phyloP scores from a whole-genome alignment of 2,113 vertebrate genomes.

The Plectropomus leopardus region DNA sequence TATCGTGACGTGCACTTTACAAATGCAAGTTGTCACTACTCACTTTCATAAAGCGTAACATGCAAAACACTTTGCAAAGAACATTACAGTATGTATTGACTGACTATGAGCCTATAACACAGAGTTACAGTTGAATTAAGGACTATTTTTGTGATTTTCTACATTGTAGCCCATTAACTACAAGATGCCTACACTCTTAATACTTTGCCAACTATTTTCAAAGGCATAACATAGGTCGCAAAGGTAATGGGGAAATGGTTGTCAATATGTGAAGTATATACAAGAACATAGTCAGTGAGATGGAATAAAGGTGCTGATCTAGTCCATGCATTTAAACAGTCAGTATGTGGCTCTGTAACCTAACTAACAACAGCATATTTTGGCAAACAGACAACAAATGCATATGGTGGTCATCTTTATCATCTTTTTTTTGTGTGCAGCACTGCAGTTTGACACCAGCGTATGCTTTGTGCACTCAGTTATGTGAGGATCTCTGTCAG shows the following conservation, averaged over 20 bases:
- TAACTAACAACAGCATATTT: no score
- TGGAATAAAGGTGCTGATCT: background rate
- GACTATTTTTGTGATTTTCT: background rate
- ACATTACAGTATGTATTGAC: background rate
- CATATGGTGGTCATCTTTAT: no score
- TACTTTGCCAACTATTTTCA: background rate
- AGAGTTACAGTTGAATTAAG: background rate
- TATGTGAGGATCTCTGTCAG: no score
- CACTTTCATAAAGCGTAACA: no score
- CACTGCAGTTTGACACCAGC: no score
- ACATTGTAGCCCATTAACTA: background rate
- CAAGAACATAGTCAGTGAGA: background rate
- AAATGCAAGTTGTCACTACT: background rate
- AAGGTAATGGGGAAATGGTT: background rate
- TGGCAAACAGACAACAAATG: no score
- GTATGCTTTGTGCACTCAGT: no score
- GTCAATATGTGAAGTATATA: background rate
- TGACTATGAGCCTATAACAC: background rate
- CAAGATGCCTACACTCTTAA: background rate
- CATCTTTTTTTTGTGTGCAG: no score
- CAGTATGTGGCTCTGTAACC: background rate
- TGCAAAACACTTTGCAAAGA: background rate
- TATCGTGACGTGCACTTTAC: background rate
- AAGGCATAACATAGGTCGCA: background rate
- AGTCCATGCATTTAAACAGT: conserved; percentile 1